phyloP scores from a whole-genome alignment of 2,113 vertebrate species.

The Actinemys pallida region DNA sequence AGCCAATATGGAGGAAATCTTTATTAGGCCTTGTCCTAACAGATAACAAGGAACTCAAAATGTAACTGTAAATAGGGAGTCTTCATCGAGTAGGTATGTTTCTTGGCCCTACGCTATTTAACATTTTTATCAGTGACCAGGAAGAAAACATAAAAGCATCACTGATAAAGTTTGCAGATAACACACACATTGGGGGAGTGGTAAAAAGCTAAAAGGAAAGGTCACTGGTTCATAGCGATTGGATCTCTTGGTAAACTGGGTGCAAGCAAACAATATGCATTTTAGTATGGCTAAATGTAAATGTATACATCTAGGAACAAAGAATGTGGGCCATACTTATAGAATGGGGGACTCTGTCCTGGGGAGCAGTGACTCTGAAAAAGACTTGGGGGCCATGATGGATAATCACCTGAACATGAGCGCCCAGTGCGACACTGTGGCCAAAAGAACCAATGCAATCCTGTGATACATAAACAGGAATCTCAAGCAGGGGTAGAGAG shows the following conservation, averaged over 20 bases:
- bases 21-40: background rate
- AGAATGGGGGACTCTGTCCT: background rate
- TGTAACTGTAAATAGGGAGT: no score
- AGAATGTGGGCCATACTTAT: background rate
- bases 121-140: background rate
- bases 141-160: background rate
- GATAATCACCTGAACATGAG: background rate
- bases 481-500: background rate
- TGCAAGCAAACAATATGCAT: background rate
- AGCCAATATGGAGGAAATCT: no score
- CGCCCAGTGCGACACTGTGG: background rate
- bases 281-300: background rate
- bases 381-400: background rate
- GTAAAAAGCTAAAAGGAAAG: background rate
- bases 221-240: background rate
- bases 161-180: background rate
- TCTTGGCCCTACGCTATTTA: background rate
- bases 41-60: background rate
- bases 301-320: background rate
- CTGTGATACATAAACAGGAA: background rate
- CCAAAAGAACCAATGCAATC: background rate
- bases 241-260: background rate
- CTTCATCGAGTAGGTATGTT: background rate
- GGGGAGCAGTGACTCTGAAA: background rate
- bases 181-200: background rate